Evolutionary conservation across 2,797 vertebrate genomes (phyloP).

Genomic region (Onychomys arenicola): DNA sequence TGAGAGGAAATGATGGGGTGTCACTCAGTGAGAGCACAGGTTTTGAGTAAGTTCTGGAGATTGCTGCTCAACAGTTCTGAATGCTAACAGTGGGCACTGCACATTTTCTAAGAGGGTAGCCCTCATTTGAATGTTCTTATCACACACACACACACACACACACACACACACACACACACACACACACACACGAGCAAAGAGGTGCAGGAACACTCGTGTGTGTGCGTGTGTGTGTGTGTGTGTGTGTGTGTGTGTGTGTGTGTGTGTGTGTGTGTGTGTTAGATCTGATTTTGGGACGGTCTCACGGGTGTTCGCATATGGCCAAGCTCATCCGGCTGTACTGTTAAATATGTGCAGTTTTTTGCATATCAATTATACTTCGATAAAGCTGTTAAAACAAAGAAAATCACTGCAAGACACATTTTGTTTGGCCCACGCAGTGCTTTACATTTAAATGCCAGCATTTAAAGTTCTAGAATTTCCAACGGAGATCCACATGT

Average conservation of each 20-base stretch:
- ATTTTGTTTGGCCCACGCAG: background rate
- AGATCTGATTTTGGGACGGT: background rate
- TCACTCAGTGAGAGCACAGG: background rate
- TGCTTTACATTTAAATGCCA: slow-evolving; percentile 35
- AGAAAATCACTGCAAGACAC: background rate
- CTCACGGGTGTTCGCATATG: background rate
- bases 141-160: background rate
- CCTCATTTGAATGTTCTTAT: background rate
- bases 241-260: background rate
- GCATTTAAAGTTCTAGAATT: slow-evolving; percentile 51
- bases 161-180: too few relatives aligned
- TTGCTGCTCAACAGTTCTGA: background rate
- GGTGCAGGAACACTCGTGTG: background rate
- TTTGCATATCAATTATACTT: background rate
- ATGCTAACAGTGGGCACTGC: background rate
- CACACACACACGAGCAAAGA: background rate
- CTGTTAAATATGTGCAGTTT: background rate
- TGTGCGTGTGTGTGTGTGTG: background rate
- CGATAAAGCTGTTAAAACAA: slow-evolving; percentile 1
- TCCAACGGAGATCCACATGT: background rate
- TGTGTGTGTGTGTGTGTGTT: background rate
- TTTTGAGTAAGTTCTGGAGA: background rate
- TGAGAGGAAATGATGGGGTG: background rate
- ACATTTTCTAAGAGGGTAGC: background rate
- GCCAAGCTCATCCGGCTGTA: background rate